A percentile compares a stretch with the other conserved stretches of the same genome.
Conservation (phyloP, 2,888 invertebrate genomes). For the Volucella bombylans region DNA sequence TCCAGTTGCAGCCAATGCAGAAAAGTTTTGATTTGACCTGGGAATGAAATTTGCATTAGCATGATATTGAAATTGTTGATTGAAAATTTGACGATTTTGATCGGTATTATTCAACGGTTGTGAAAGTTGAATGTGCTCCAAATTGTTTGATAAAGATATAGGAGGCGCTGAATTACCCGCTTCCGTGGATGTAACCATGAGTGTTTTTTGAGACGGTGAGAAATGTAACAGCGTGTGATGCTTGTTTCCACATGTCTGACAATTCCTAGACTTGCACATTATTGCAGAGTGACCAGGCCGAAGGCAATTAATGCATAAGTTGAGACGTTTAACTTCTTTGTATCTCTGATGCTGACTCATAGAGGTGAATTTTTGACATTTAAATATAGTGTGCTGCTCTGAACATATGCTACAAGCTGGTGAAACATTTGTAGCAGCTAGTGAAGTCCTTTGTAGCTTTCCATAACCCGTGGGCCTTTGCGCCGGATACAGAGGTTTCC, state of each 20-base stretch:
- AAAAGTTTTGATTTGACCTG: neutral
- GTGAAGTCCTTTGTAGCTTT: neutral
- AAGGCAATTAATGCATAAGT: too few relatives aligned
- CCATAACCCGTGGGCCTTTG: neutral
- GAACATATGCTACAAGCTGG: neutral
- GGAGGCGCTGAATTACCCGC: too few relatives aligned
- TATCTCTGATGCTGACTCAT: neutral
- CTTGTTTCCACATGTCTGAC: conserved; percentile 1
- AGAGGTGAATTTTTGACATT: neutral
- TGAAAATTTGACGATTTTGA: too few relatives aligned
- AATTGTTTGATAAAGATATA: too few relatives aligned
- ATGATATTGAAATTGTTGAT: neutral
- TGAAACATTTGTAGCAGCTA: neutral
- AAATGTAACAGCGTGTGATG: neutral
- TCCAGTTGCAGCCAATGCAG: neutral
- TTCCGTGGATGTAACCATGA: neutral
- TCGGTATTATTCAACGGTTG: too few relatives aligned
- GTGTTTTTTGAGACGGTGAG: neutral
- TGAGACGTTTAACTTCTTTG: too few relatives aligned
- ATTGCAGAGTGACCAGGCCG: too few relatives aligned
- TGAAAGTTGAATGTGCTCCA: neutral
- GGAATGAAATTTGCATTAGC: neutral
- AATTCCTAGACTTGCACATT: neutral
- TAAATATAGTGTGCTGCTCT: neutral
- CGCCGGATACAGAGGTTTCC: neutral